Conservation (phyloP, 2,113 vertebrate genomes). For the Chionomys nivalis region DNA sequence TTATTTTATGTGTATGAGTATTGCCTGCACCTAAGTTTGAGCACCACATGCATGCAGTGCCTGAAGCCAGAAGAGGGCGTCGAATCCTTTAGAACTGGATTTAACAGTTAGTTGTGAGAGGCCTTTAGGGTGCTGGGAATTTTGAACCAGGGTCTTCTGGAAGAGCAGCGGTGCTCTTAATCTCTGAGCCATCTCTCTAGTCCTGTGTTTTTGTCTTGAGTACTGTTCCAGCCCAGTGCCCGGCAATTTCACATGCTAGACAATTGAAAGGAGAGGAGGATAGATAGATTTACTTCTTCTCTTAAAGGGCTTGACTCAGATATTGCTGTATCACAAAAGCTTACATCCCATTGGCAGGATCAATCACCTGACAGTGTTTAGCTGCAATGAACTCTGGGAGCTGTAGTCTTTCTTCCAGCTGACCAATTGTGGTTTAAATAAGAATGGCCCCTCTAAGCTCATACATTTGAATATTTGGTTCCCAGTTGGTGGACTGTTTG, state of each 20-base stretch:
- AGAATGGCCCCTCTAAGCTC: background rate
- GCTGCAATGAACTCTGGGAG: background rate
- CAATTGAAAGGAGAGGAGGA: background rate
- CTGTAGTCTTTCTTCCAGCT: background rate
- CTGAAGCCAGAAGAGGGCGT: background rate
- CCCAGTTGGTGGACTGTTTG: background rate
- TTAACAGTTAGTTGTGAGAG: background rate
- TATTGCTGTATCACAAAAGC: background rate
- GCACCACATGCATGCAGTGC: background rate
- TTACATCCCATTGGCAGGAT: background rate
- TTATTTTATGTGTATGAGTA: background rate
- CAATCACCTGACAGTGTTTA: background rate
- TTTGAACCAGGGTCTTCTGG: background rate
- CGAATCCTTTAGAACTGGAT: background rate
- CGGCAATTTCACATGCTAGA: background rate
- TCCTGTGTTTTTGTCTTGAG: background rate
- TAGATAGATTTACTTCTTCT: background rate
- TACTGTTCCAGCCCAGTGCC: background rate
- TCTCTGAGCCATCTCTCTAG: background rate
- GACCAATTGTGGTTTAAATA: background rate
- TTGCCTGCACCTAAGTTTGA: background rate
- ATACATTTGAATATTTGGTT: background rate
- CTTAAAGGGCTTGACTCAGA: background rate
- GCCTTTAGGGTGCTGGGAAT: background rate
- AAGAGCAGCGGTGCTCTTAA: background rate